phyloP scores from a whole-genome alignment of 2,113 vertebrate species.

The Columba livia region DNA sequence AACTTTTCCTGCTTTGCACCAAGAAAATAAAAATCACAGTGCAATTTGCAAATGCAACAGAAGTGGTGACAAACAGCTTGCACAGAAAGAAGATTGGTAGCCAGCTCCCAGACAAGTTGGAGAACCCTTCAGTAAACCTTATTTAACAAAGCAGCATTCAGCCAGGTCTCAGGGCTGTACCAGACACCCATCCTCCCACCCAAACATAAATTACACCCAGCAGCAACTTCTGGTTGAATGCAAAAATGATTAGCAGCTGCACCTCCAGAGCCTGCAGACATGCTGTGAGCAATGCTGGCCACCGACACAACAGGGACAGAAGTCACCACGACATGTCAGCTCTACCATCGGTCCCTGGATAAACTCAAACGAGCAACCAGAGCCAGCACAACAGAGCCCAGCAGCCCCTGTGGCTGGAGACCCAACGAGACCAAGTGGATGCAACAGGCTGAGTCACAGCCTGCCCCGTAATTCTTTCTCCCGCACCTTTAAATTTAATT shows the following conservation, averaged over 20 bases:
- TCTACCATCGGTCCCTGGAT: not conserved
- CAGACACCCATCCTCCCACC: not conserved
- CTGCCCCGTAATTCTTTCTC: conserved; percentile 10
- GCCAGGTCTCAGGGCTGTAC: rapidly evolving
- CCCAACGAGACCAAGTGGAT: not conserved
- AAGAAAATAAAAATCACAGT: not conserved
- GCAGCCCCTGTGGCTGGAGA: not conserved
- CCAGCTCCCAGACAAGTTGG: not conserved
- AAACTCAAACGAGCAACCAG: not conserved
- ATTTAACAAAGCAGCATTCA: not conserved
- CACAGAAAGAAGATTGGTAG: not conserved
- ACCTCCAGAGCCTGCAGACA: not conserved
- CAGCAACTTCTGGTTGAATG: not conserved
- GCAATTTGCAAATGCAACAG: not conserved
- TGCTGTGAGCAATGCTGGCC: not conserved
- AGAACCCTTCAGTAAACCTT: not conserved
- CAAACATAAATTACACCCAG: not conserved
- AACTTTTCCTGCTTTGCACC: not conserved
- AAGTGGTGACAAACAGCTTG: not conserved
- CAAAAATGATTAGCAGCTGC: not conserved
- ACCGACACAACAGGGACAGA: not conserved
- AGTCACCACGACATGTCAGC: not conserved
- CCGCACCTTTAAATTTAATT: conserved; percentile 40
- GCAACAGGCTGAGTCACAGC: not conserved
- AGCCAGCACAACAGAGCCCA: not conserved